Evolutionary conservation across 2,888 invertebrate genomes (phyloP).

Genomic region (Eudemis profundana): DNA sequence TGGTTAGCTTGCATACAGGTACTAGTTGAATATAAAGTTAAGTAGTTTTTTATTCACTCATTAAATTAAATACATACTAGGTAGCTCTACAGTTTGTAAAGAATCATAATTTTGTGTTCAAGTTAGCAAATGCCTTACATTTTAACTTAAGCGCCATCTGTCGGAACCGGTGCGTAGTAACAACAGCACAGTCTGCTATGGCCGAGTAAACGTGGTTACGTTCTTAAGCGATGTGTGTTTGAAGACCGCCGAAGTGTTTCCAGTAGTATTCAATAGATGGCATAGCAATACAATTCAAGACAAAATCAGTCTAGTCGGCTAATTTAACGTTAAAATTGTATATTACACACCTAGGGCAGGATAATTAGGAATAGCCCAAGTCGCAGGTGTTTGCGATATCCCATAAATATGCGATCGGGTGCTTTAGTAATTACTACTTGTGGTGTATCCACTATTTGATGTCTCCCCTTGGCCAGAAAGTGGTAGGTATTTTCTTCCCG

Average conservation of each 20-base stretch:
- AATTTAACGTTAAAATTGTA: too few relatives aligned
- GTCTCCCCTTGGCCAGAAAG: too few relatives aligned
- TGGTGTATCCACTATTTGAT: too few relatives aligned
- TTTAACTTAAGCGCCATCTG: slow-evolving; percentile 29
- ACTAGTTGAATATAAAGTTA: not conserved
- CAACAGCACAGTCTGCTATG: not conserved
- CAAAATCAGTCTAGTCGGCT: too few relatives aligned
- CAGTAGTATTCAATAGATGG: slow-evolving; percentile 20
- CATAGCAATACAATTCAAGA: not conserved
- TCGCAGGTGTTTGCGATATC: too few relatives aligned
- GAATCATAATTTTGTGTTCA: not conserved
- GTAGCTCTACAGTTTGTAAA: not conserved
- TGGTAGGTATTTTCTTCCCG: too few relatives aligned
- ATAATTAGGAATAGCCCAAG: too few relatives aligned
- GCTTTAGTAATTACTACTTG: too few relatives aligned
- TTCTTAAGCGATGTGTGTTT: not conserved
- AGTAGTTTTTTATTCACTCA: not conserved
- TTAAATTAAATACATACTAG: slow-evolving; percentile 3
- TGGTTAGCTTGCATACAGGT: not conserved
- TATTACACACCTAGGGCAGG: too few relatives aligned
- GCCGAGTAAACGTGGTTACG: not conserved
- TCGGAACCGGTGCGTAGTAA: not conserved
- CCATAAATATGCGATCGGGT: too few relatives aligned
- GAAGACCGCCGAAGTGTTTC: not conserved
- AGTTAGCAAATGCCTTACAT: not conserved